Evolutionary conservation across 1,140 invertebrate genomes (phyloP).

Genomic region (Helicoverpa zea): DNA sequence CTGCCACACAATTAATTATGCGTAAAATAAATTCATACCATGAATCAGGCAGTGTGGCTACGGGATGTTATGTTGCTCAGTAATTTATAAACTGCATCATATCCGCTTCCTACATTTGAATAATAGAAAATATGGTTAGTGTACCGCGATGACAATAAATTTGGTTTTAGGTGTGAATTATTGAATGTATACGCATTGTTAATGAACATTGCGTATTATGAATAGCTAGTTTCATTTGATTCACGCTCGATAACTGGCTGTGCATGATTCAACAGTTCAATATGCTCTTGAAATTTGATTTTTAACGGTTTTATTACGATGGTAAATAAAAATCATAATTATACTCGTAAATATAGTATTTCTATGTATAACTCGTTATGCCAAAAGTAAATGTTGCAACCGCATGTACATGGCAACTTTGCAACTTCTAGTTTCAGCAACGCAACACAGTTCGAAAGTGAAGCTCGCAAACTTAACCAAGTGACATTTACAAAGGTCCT

Average conservation of each 20-base stretch:
- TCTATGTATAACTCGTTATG: too few relatives aligned
- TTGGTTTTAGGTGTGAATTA: constrained; percentile 44
- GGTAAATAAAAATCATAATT: too few relatives aligned
- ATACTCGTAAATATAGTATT: too few relatives aligned
- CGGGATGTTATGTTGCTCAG: constrained; percentile 25
- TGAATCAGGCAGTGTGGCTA: constrained; percentile 34
- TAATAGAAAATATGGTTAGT: constrained; percentile 48
- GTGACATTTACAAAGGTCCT: constrained; percentile 6
- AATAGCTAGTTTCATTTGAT: constrained; percentile 24
- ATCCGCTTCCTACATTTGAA: constrained; percentile 46
- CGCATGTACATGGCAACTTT: too few relatives aligned
- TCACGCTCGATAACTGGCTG: not conserved
- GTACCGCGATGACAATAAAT: constrained; percentile 39
- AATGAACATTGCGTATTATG: constrained; percentile 19
- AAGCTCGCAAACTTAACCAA: constrained; percentile 6
- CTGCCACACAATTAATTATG: constrained; percentile 23
- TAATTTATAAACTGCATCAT: constrained; percentile 50
- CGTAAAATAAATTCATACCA: constrained; percentile 24
- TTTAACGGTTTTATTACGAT: not conserved
- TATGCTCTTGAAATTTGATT: not conserved
- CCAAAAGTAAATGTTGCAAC: too few relatives aligned
- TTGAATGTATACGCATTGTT: constrained; percentile 33
- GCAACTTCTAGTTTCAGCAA: not conserved
- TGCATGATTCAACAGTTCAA: not conserved
- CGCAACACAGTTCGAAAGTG: not conserved